Evolutionary conservation across 2,797 vertebrate genomes (phyloP), one percentile per base, ranked within the genome.

Genomic region (Notolabrus celidotus): DNA sequence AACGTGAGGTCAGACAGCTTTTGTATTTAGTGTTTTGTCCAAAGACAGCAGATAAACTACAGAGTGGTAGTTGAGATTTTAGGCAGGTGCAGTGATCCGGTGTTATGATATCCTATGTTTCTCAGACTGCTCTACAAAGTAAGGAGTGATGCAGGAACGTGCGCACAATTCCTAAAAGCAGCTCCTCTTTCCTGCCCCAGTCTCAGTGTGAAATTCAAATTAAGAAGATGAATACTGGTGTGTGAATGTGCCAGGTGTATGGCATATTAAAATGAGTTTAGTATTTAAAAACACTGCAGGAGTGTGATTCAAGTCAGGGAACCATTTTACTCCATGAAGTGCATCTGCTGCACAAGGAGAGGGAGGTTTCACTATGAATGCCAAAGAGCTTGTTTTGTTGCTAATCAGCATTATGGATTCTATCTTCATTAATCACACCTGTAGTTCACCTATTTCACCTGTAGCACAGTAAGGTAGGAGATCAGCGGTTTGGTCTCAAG

Each of bases 241-340:
- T 27, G 43, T 45, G 4, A 60, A 66, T 25, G 12, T 45, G 56
- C 36, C 50, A 51, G 20, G 25, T 55, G 38, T 38, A 46, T 34
- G 45, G 67, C 67, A 42, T 47, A 36, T 55, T 22, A 49, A 42
- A 9, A 33, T 5, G 8, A 39, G 23, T 29, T 22, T 17, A 23
- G 16, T 10, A 20, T 38, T 17, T 19, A 38, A 69, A 68, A 34
- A 34, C n/a, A 2, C 16, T 16, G 10, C 55, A 27, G 23, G 19
- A 6, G 54, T 42, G 22, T 25, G 42, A 43, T 60, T 47, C 6
- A 5, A 47, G 19, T 20, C 10, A 1, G 19, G 7, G 17, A n/a
- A 19, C 22, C 5, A 12, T 38, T n/a, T 36, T 17, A 27, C 25
- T 42, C 25, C 17, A 12, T 12, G 9, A 22, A n/a, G 22, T 34